These are phyloP conservation scores for Gallinago nigripennis DNA, from an alignment of 2,797 vertebrate species.

Conservation along the genomic window DNA sequence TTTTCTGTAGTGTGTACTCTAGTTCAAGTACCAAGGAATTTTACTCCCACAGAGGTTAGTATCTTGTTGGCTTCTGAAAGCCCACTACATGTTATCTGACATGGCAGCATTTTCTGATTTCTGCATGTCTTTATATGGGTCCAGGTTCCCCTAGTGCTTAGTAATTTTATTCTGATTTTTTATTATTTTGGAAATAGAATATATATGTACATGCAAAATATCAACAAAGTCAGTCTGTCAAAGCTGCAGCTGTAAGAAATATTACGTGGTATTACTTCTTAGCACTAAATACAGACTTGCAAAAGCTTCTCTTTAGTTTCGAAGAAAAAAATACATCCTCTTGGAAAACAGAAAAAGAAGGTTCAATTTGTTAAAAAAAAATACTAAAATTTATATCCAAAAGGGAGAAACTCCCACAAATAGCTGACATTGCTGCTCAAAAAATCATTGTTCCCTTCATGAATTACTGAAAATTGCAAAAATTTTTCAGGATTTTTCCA, in stretches of 20 bases:
- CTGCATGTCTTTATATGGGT: neutral
- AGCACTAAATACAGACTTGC: neutral
- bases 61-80: neutral
- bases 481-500: neutral
- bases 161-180: neutral
- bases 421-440: neutral
- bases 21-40: slow-evolving; percentile 29
- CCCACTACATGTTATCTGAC: neutral
- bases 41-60: neutral
- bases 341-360: neutral
- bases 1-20: slow-evolving; percentile 31
- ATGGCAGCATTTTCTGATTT: neutral
- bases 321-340: neutral
- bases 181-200: neutral
- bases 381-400: neutral
- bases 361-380: neutral
- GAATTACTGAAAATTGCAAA: neutral
- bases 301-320: neutral
- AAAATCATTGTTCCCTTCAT: neutral
- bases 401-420: neutral
- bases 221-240: neutral
- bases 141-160: neutral
- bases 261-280: neutral
- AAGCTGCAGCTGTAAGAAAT: neutral
- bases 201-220: neutral